Evolutionary conservation across 2,113 vertebrate genomes (phyloP), one percentile per base, ranked within the genome.

Genomic region (Xenopus tropicalis): DNA sequence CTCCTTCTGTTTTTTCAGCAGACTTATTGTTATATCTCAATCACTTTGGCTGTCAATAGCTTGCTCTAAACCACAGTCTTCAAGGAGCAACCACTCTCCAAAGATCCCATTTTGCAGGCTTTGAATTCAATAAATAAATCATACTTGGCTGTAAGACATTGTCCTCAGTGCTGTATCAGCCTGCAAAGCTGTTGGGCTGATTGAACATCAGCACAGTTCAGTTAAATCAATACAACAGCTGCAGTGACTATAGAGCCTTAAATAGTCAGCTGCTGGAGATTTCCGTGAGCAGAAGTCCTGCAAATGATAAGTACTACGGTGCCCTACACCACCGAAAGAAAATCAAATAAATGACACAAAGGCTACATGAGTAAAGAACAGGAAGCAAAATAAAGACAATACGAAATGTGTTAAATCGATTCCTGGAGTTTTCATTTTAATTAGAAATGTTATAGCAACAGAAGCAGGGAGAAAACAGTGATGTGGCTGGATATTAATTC

Each of bases 151-250:
- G 57, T 59, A 23, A 59, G 22, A 59, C 21, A 59, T 23, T 59
- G 57, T 59, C 57, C 57, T 23, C 20, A 59, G 20, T 23, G 20
- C 57, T 24, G 57, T 59, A 59, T 59, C 20, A 22, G 22, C 22
- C 57, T 23, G 57, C 21, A 59, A 59, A 59, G 57, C 57, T 59
- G 57, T 59, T 59, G 57, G 57, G 23, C 21, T 59, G 57, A 59
- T 59, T 59, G 57, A 59, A 24, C 57, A 59, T 23, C 57, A 59
- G 57, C 20, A 59, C 12, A 23, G 57, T 59, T 59, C 57, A 59
- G 57, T 22, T 59, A 59, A 59, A 59, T 59, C 57, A 59, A 59
- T 59, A 59, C 57, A 59, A 59, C 57, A 59, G 57, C 22, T 59
- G 57, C 57, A 59, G 57, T 13, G 57, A 59, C 57, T 59, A 59